These are phyloP conservation scores for Amorpha juglandis DNA, from an alignment of 2,888 invertebrate genomes.

Conservation along the genomic window DNA sequence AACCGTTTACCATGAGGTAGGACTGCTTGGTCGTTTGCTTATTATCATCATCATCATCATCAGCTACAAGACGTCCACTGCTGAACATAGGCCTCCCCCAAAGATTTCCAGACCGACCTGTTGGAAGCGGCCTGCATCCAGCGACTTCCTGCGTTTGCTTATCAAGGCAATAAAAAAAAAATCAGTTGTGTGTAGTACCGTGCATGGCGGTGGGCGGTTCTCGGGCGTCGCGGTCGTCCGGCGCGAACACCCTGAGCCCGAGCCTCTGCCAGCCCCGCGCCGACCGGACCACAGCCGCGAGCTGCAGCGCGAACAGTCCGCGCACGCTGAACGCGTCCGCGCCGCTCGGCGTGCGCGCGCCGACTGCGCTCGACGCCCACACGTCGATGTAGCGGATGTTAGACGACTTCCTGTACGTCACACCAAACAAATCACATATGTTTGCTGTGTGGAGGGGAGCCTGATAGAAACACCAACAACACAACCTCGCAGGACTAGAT, in stretches of 20 bases:
- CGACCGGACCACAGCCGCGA: conserved; percentile 98
- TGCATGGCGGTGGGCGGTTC: conserved; percentile 45
- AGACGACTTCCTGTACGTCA: conserved; percentile 75
- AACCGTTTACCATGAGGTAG: no score
- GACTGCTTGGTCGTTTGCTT: no score
- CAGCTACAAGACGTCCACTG: no score
- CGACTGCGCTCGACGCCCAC: conserved; percentile 96
- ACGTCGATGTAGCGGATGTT: conserved; percentile 95
- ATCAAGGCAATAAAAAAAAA: no score
- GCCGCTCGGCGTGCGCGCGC: conserved; percentile 88
- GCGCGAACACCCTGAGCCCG: conserved; percentile 91
- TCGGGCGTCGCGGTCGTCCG: not conserved
- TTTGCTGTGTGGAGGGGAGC: no score
- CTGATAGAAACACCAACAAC: no score
- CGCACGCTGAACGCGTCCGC: conserved; percentile 94
- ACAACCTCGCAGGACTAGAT: no score
- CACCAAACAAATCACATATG: not conserved
- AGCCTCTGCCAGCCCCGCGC: conserved; percentile 94
- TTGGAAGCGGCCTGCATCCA: no score
- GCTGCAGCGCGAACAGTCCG: conserved; percentile 96
- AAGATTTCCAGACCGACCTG: no score
- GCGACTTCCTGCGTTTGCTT: no score
- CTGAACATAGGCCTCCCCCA: no score
- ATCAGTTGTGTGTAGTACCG: conserved; percentile 37
- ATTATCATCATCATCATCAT: no score